Percentiles rank a stretch among this genome's conserved stretches.
Conservation (phyloP, 2,888 invertebrate species). For the Argynnis bischoffii region DNA sequence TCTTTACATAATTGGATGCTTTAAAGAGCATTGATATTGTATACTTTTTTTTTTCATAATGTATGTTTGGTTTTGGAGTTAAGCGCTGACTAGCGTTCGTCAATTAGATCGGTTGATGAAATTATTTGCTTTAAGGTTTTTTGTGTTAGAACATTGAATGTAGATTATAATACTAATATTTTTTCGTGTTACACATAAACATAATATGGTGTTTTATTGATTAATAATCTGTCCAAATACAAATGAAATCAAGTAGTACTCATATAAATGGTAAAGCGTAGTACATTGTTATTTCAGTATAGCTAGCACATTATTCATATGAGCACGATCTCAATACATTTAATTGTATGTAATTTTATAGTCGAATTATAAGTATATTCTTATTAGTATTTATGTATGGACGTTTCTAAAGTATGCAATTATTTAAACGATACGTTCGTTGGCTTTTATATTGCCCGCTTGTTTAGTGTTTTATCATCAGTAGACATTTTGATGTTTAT, state of each 20-base stretch:
- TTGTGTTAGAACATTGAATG: slow-evolving; percentile 1
- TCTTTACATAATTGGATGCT: neutral
- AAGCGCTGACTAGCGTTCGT: neutral
- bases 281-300: slow-evolving; percentile 40
- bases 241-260: slow-evolving; percentile 21
- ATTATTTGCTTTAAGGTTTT: slow-evolving; percentile 8
- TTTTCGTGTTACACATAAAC: too few relatives aligned
- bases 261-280: slow-evolving; percentile 22
- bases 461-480: neutral
- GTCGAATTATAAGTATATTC: slow-evolving; percentile 44
- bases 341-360: slow-evolving; percentile 55
- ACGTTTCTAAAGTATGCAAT: slow-evolving; percentile 26
- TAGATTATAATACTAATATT: neutral
- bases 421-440: slow-evolving; percentile 9
- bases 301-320: slow-evolving; percentile 54
- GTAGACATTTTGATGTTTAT: slow-evolving; percentile 4
- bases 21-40: neutral
- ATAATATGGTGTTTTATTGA: too few relatives aligned
- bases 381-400: slow-evolving; percentile 37
- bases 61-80: neutral
- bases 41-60: neutral
- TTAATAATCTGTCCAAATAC: slow-evolving; percentile 18
- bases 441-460: neutral
- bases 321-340: slow-evolving; percentile 76
- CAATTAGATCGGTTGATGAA: slow-evolving; percentile 1